A percentile compares a stretch with the other conserved stretches of the same genome.
Evolutionary conservation across 1,140 invertebrate genomes (phyloP).

Genomic region (Anagrus nilaparvatae): DNA sequence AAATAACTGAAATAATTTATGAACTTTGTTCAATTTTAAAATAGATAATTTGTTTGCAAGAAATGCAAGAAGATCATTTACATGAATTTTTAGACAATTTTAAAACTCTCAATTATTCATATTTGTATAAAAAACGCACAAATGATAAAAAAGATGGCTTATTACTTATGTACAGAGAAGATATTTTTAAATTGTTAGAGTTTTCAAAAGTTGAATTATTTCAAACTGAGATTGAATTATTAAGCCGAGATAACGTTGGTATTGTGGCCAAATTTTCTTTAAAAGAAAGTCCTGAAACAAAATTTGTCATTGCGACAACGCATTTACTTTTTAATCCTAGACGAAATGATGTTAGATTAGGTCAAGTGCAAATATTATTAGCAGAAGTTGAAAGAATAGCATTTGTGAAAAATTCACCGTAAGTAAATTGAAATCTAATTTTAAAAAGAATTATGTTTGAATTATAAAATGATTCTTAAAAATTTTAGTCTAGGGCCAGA

Average conservation of each 20-base stretch:
- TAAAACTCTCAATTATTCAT: slow-evolving; percentile 33
- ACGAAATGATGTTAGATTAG: slow-evolving; percentile 77
- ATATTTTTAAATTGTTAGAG: slow-evolving; percentile 30
- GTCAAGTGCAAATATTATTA: slow-evolving; percentile 70
- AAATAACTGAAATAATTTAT: slow-evolving; percentile 13
- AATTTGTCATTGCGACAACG: slow-evolving; percentile 78
- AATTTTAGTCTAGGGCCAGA: slow-evolving; percentile 19
- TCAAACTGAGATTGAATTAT: slow-evolving; percentile 43
- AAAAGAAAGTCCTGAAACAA: slow-evolving; percentile 35
- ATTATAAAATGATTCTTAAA: slow-evolving; percentile 2
- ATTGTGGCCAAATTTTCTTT: slow-evolving; percentile 64
- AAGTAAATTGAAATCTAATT: slow-evolving; percentile 14
- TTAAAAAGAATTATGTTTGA: background rate
- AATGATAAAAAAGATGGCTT: slow-evolving; percentile 34
- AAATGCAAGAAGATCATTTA: slow-evolving; percentile 73
- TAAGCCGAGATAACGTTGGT: slow-evolving; percentile 83
- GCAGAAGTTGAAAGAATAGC: slow-evolving; percentile 73
- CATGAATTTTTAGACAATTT: slow-evolving; percentile 49
- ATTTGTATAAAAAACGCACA: slow-evolving; percentile 41
- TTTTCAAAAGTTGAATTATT: slow-evolving; percentile 43
- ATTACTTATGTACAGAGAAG: slow-evolving; percentile 29
- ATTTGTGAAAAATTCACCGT: slow-evolving; percentile 41
- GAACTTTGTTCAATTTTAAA: slow-evolving; percentile 6
- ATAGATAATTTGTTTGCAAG: slow-evolving; percentile 74
- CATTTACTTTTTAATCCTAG: slow-evolving; percentile 90